Evolutionary conservation across 2,888 invertebrate genomes (phyloP), one percentile per base, ranked within the genome.

Genomic region (Lymantria dispar): DNA sequence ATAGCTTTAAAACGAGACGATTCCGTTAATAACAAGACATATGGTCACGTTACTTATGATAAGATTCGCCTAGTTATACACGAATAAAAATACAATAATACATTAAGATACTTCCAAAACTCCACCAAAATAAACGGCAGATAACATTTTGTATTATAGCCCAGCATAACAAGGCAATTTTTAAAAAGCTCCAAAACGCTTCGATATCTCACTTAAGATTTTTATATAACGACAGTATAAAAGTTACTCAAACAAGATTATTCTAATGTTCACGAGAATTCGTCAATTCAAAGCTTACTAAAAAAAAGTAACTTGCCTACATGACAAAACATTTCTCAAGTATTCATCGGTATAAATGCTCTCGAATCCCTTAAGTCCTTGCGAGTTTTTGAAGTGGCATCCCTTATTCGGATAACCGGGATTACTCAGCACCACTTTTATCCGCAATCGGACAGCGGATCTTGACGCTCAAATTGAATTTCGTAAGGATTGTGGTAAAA

Each of bases 401-500:
- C 40, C 41, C n/a, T 22, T 22, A 42, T 36, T 12, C 22, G 0
- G 37, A 47, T 47, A 44, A 42, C 47, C 9, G 12, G 45, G 42
- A 50, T 54, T 30, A 52, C 56, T 40, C 44, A 45, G 50, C 47
- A 30, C 30, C 47, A 45, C 41, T 42, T 52, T 54, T 50, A 56
- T 53, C 60, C 52, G 10, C 50, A 62, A 62, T 62, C 63, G 51
- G 43, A 29, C 13, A 30, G 41, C 49, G 45, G 51, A 56, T 63
- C 50, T 54, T 22, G 54, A 63, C 61, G 45, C 50, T 45, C 38
- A 46, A 66, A 63, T 66, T 65, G 58, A 58, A 58, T 64, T 64
- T 53, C 43, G n/a, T 48, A 50, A 66, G 60, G 52, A 57, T 62
- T 62, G 8, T 47, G 44, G 47, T 36, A 43, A 43, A 51, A 43